phyloP scores from a whole-genome alignment of 2,888 invertebrate genomes.

The Ptycholaimellus sp. region DNA sequence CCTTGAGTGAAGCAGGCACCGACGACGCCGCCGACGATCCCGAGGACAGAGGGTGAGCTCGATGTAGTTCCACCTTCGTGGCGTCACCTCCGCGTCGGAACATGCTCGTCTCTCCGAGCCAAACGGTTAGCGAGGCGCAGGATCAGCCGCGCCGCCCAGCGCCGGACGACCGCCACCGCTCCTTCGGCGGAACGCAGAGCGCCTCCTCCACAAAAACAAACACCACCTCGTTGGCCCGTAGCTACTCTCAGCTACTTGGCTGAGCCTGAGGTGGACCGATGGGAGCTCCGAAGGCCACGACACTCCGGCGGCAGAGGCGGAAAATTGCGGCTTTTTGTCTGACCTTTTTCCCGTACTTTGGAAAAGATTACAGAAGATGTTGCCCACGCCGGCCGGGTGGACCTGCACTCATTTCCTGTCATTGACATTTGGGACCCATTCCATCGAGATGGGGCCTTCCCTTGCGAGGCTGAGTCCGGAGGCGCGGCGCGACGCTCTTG shows the following conservation, averaged over 20 bases:
- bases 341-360: slow-evolving; percentile 92
- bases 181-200: slow-evolving; percentile 95
- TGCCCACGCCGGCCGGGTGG: slow-evolving; percentile 79
- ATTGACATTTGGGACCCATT: too few relatives aligned
- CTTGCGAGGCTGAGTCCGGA: slow-evolving; percentile 60
- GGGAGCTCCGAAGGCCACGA: slow-evolving; percentile 97
- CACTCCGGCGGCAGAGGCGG: slow-evolving; percentile 92
- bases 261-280: too few relatives aligned
- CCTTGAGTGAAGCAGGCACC: slow-evolving; percentile 29
- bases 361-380: slow-evolving; percentile 93
- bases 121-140: slow-evolving; percentile 89
- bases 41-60: slow-evolving; percentile 82
- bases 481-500: slow-evolving; percentile 85
- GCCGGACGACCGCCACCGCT: slow-evolving; percentile 95
- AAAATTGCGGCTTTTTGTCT: slow-evolving; percentile 91
- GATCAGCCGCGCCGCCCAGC: slow-evolving; percentile 95
- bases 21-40: slow-evolving; percentile 54
- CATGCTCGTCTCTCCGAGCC: slow-evolving; percentile 88
- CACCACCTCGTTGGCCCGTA: too few relatives aligned
- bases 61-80: slow-evolving; percentile 92
- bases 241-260: too few relatives aligned
- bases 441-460: slow-evolving; percentile 40
- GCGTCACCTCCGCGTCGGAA: slow-evolving; percentile 96
- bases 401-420: too few relatives aligned
- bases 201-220: slow-evolving; percentile 72